Conservation (phyloP, 1,140 invertebrate species). For the Pantala flavescens region DNA sequence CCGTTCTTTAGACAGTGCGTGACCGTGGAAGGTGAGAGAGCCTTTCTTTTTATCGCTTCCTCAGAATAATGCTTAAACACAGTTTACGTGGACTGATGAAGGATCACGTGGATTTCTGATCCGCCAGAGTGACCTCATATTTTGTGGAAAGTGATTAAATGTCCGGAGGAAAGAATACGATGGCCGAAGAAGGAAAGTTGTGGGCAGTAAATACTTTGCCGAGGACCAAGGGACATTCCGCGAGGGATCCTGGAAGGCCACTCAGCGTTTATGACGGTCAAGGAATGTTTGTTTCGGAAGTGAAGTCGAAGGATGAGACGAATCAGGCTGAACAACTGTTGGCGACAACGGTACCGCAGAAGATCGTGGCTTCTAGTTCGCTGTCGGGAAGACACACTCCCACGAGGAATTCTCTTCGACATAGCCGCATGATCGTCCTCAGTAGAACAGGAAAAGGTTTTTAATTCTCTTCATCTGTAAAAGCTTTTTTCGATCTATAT, state of each 20-base stretch:
- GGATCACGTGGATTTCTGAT: no score
- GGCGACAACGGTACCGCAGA: slow-evolving; percentile 17
- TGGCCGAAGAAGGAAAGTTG: background rate
- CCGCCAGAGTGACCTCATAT: no score
- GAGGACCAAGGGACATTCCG: background rate
- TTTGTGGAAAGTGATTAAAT: no score
- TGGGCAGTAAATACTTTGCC: background rate
- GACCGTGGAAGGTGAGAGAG: background rate
- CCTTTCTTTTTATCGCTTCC: no score
- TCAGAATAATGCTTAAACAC: no score
- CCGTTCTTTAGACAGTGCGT: background rate
- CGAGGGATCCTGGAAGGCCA: background rate
- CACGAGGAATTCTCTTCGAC: slow-evolving; percentile 55
- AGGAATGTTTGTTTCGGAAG: slow-evolving; percentile 4
- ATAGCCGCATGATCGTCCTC: slow-evolving; percentile 60
- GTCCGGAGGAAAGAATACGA: background rate
- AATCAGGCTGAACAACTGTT: background rate
- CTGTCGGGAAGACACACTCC: slow-evolving; percentile 41
- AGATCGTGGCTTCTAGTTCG: slow-evolving; percentile 20
- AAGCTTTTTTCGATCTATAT: slow-evolving; percentile 24
- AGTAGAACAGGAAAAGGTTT: slow-evolving; percentile 42
- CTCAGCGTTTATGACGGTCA: slow-evolving; percentile 8
- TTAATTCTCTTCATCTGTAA: no score
- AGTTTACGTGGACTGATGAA: no score
- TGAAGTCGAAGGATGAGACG: slow-evolving; percentile 15